phyloP scores from a whole-genome alignment of 2,797 vertebrate genomes.

The Liasis olivaceus region DNA sequence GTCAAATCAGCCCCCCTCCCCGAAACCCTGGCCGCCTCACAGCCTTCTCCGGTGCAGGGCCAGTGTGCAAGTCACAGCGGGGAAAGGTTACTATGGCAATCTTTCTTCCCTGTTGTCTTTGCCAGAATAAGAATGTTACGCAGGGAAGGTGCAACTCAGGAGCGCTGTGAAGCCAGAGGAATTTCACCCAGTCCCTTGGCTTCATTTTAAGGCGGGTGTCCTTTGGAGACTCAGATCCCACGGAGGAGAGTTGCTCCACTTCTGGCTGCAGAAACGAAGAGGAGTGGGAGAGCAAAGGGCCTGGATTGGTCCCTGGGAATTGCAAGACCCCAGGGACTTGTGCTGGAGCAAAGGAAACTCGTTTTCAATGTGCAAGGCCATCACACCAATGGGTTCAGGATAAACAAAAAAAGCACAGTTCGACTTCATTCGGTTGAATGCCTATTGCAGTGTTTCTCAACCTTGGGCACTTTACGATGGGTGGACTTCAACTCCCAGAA shows the following conservation, averaged over 20 bases:
- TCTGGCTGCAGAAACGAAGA: background rate
- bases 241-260: background rate
- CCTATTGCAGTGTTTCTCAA: too few species aligned
- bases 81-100: slow-evolving; percentile 26
- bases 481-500: too few species aligned
- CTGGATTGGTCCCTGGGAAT: too few species aligned
- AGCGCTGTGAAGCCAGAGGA: background rate
- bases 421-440: too few species aligned
- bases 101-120: background rate
- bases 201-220: background rate
- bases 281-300: too few species aligned
- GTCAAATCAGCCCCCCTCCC: background rate
- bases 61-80: background rate
- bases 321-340: too few species aligned
- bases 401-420: too few species aligned
- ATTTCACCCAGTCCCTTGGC: too few species aligned
- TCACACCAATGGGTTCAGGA: too few species aligned
- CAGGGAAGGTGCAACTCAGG: background rate
- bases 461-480: too few species aligned
- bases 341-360: too few species aligned
- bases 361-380: too few species aligned
- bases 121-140: background rate
- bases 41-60: background rate
- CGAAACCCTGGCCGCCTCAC: background rate
- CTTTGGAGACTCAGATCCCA: background rate